Percentiles rank a stretch among this genome's conserved stretches.
Evolutionary conservation across 1,140 invertebrate species (phyloP).

Genomic region (Drosophila grimshawi): DNA sequence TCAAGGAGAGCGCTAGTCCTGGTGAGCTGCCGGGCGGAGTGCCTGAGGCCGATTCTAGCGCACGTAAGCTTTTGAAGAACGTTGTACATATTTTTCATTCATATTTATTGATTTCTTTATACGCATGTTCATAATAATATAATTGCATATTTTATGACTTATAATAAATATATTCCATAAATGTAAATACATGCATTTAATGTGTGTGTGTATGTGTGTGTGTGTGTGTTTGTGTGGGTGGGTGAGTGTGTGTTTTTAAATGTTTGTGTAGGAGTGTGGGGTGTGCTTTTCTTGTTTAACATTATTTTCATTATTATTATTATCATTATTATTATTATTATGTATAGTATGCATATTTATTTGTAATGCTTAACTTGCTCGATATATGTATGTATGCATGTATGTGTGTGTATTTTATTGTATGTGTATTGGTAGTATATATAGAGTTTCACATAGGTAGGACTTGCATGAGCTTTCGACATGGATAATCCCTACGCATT

Average conservation of each 20-base stretch:
- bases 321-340: constrained; percentile 15
- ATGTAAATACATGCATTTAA: constrained; percentile 68
- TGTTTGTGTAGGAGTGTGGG: constrained; percentile 1
- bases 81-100: constrained; percentile 58
- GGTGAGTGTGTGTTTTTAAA: constrained; percentile 26
- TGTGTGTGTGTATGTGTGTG: constrained; percentile 48
- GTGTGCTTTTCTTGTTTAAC: constrained; percentile 70
- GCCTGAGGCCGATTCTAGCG: too few species aligned
- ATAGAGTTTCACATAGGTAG: constrained; percentile 46
- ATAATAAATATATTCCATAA: constrained; percentile 68
- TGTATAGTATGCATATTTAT: constrained; percentile 57
- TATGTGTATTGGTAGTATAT: constrained; percentile 33
- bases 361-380: constrained; percentile 42
- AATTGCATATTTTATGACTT: constrained; percentile 79
- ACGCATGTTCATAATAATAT: constrained; percentile 80
- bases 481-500: constrained; percentile 31
- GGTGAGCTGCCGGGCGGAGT: too few species aligned
- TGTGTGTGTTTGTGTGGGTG: constrained; percentile 46
- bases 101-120: constrained; percentile 80
- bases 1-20: too few species aligned
- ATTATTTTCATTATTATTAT: constrained; percentile 25
- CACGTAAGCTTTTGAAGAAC: too few species aligned
- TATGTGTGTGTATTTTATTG: constrained; percentile 13
- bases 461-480: constrained; percentile 54
- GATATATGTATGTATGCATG: constrained; percentile 14